Percentiles rank a stretch among this genome's conserved stretches.
Conservation (phyloP, 2,797 vertebrate genomes). For the Rhabdomys pumilio region DNA sequence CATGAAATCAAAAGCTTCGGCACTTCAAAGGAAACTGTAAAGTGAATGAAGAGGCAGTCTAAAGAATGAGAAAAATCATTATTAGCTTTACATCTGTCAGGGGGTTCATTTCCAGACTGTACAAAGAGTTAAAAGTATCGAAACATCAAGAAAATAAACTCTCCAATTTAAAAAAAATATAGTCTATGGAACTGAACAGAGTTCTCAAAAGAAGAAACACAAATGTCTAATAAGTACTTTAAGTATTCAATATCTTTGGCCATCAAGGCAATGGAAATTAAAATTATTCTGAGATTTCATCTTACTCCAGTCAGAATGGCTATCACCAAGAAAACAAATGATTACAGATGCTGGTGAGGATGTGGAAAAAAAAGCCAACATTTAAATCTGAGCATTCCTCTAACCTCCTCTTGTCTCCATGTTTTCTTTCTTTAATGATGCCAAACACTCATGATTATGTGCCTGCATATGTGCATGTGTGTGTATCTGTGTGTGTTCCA, state of each 20-base stretch:
- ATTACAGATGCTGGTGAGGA: not conserved
- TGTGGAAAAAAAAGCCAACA: not conserved
- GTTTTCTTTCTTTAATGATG: not conserved
- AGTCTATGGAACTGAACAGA: not conserved
- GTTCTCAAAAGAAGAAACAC: not conserved
- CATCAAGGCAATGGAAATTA: not conserved
- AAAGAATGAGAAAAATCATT: not conserved
- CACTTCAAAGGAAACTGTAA: not conserved
- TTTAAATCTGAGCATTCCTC: conserved; percentile 59
- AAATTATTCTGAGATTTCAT: not conserved
- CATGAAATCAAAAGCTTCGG: not conserved
- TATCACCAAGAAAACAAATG: not conserved
- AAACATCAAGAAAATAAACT: not conserved
- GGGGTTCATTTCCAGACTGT: not conserved
- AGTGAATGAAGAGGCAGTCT: not conserved
- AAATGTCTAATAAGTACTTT: not conserved
- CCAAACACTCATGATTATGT: not conserved
- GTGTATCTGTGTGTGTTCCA: not conserved
- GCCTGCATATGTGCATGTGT: not conserved
- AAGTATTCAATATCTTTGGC: not conserved
- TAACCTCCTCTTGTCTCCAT: conserved; percentile 7
- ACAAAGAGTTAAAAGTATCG: not conserved
- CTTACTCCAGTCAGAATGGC: not conserved
- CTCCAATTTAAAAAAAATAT: not conserved
- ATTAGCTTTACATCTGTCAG: not conserved